Evolutionary conservation across 2,113 vertebrate genomes (phyloP).

Genomic region (Albula glossodonta): DNA sequence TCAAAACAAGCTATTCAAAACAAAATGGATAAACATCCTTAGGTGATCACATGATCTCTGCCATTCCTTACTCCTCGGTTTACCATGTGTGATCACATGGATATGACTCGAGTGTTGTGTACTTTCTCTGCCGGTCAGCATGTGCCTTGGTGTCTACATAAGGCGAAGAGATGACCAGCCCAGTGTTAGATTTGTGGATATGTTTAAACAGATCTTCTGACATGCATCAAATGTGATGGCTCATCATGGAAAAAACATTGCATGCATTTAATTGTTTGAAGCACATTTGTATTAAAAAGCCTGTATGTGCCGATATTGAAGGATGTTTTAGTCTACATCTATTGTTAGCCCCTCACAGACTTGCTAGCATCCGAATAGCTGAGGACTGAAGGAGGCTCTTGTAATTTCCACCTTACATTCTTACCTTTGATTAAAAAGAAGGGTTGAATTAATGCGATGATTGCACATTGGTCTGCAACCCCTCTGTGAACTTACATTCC

Average conservation of each 20-base stretch:
- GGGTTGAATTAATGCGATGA: background rate
- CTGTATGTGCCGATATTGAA: background rate
- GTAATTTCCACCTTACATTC: background rate
- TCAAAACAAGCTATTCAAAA: too few species aligned
- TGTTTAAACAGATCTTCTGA: background rate
- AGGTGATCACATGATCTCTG: background rate
- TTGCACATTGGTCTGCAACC: background rate
- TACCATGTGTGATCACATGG: background rate
- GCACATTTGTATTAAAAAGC: background rate
- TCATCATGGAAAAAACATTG: background rate
- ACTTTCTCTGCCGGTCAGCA: background rate
- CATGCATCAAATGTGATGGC: background rate
- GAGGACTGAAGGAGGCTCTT: background rate
- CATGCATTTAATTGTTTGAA: too few species aligned
- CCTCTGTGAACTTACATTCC: background rate
- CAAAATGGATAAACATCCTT: background rate
- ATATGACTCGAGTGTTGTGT: background rate
- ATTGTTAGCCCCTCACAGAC: background rate
- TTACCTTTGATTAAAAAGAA: background rate
- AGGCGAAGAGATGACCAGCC: too few species aligned
- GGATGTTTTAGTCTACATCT: background rate
- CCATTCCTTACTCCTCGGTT: background rate
- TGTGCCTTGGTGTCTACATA: background rate
- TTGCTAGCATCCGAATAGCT: background rate
- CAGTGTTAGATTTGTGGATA: background rate